Evolutionary conservation across 2,113 vertebrate species (phyloP).

Genomic region (Propithecus coquereli): DNA sequence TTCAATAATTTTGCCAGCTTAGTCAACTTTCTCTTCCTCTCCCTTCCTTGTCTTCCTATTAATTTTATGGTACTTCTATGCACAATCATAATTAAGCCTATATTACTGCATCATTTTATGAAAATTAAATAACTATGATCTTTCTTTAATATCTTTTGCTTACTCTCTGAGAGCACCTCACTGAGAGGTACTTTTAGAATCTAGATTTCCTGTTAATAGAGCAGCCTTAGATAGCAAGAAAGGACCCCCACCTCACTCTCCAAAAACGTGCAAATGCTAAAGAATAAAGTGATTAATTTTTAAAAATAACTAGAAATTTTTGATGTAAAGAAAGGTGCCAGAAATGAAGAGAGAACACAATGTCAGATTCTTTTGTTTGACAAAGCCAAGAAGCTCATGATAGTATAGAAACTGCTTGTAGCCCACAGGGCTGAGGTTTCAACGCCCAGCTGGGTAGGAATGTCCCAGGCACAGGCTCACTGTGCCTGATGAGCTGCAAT

Average conservation of each 20-base stretch:
- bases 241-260: neutral
- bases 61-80: neutral
- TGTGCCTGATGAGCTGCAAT: neutral
- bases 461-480: neutral
- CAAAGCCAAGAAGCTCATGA: neutral
- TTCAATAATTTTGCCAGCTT: constrained; percentile 7
- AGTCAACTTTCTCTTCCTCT: neutral
- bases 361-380: neutral
- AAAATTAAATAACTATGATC: neutral
- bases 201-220: neutral
- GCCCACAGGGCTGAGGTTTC: neutral
- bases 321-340: neutral
- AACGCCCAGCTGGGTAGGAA: neutral
- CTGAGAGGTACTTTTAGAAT: neutral
- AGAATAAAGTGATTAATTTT: neutral
- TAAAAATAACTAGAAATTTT: neutral
- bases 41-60: neutral
- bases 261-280: neutral
- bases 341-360: neutral
- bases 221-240: neutral
- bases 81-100: neutral
- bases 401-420: neutral
- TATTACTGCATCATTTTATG: neutral
- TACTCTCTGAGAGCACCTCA: neutral
- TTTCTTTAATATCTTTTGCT: neutral